These are phyloP conservation scores for Pissodes strobi DNA, from an alignment of 1,140 invertebrate genomes.

Conservation along the genomic window DNA sequence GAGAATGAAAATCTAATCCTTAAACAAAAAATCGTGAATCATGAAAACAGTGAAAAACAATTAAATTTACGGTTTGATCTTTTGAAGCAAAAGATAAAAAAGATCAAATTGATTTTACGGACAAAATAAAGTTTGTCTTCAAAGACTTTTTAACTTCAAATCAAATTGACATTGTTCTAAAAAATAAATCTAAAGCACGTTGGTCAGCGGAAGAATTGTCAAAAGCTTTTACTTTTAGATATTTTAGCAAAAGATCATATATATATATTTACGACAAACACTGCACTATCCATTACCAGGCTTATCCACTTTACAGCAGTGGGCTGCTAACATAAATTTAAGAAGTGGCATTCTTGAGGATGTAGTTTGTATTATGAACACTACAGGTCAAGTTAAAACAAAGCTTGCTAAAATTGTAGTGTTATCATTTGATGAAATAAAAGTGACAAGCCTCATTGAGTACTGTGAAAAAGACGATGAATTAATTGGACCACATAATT, in stretches of 20 bases:
- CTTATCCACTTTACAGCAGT: no score
- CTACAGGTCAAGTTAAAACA: constrained; percentile 28
- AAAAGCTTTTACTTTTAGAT: constrained; percentile 34
- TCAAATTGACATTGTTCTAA: no score
- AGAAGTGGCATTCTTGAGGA: constrained; percentile 30
- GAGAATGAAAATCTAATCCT: no score
- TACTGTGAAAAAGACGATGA: constrained; percentile 50
- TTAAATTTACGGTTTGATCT: no score
- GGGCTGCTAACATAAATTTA: constrained; percentile 36
- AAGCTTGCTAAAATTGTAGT: constrained; percentile 43
- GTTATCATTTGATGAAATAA: constrained; percentile 50
- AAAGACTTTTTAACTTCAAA: no score
- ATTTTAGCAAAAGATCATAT: constrained; percentile 33
- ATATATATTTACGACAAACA: constrained; percentile 32
- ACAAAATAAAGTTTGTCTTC: no score
- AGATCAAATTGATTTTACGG: no score
- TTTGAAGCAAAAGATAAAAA: no score
- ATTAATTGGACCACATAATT: constrained; percentile 53
- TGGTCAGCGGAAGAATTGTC: constrained; percentile 8
- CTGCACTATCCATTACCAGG: no score
- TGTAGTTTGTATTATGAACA: constrained; percentile 32
- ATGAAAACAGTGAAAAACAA: no score
- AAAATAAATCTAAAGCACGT: no score
- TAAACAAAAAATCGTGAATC: no score
- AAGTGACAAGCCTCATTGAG: constrained; percentile 47